phyloP scores from a whole-genome alignment of 2,113 vertebrate species.

The Crotalus viridis region DNA sequence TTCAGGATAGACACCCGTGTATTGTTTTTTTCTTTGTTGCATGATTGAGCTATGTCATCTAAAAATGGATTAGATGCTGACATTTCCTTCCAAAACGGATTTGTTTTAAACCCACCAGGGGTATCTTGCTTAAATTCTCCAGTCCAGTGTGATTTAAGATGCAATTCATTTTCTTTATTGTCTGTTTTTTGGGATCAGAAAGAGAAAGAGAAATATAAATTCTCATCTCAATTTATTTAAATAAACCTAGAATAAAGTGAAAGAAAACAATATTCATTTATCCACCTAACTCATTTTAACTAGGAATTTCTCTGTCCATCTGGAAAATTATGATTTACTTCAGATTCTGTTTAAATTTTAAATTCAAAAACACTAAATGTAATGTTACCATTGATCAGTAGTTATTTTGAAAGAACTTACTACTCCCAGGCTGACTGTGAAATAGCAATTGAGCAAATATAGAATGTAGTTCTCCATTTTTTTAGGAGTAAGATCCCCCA shows the following conservation, averaged over 20 bases:
- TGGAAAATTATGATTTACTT: not conserved
- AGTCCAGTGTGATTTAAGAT: slow-evolving; percentile 58
- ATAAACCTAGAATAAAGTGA: not conserved
- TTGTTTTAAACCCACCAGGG: slow-evolving; percentile 64
- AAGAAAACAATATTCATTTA: not conserved
- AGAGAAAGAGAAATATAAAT: slow-evolving; percentile 27
- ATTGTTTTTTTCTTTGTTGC: slow-evolving; percentile 63
- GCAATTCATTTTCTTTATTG: slow-evolving; percentile 42
- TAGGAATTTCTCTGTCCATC: not conserved
- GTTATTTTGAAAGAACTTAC: not conserved
- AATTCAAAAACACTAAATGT: not conserved
- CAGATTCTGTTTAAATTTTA: not conserved
- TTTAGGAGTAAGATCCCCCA: not conserved
- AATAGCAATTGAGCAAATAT: not conserved
- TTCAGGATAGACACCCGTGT: slow-evolving; percentile 68
- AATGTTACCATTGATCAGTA: slow-evolving; percentile 14
- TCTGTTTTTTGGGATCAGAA: slow-evolving; percentile 56
- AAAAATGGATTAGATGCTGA: slow-evolving; percentile 91
- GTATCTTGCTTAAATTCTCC: slow-evolving; percentile 43
- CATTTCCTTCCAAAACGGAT: slow-evolving; percentile 92
- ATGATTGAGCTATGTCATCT: slow-evolving; percentile 82
- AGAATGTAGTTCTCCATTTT: not conserved
- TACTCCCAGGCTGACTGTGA: not conserved
- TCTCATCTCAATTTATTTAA: not conserved
- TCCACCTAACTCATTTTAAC: not conserved